A percentile compares a stretch with the other conserved stretches of the same genome.
These are phyloP conservation scores for Mirounga angustirostris DNA, from an alignment of 2,113 vertebrate genomes.

Conservation along the genomic window DNA sequence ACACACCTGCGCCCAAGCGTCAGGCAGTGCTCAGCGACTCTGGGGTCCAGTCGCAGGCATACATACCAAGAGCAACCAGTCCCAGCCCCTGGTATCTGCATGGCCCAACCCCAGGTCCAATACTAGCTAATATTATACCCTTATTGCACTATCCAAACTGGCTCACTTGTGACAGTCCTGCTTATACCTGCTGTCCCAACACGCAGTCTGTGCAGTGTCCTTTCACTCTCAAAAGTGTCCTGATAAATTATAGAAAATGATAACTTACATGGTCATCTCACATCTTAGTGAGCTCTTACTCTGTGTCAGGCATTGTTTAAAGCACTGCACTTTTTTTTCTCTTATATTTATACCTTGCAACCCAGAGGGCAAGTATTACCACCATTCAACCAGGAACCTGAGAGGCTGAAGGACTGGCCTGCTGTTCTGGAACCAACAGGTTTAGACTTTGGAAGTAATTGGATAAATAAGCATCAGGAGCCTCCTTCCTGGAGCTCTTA, in stretches of 20 bases:
- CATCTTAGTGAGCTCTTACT: background rate
- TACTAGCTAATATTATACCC: background rate
- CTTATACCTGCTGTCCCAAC: background rate
- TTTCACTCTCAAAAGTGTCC: background rate
- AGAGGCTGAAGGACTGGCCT: background rate
- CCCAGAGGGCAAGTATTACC: background rate
- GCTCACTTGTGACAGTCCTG: background rate
- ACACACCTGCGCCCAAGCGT: rapidly evolving
- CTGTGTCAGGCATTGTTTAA: background rate
- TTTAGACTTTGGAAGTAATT: background rate
- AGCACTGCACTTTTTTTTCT: background rate
- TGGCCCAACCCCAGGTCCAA: background rate
- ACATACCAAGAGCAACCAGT: background rate
- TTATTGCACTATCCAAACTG: background rate
- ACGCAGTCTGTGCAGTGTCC: background rate
- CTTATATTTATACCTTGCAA: background rate
- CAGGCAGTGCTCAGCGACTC: background rate
- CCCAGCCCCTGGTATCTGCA: background rate
- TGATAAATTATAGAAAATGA: background rate
- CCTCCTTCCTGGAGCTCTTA: background rate
- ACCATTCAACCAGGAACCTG: background rate
- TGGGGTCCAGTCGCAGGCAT: background rate
- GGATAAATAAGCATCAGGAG: background rate
- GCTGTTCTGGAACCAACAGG: background rate
- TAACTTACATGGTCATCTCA: background rate